Evolutionary conservation across 2,113 vertebrate genomes (phyloP).

Genomic region (Halichoeres trimaculatus): DNA sequence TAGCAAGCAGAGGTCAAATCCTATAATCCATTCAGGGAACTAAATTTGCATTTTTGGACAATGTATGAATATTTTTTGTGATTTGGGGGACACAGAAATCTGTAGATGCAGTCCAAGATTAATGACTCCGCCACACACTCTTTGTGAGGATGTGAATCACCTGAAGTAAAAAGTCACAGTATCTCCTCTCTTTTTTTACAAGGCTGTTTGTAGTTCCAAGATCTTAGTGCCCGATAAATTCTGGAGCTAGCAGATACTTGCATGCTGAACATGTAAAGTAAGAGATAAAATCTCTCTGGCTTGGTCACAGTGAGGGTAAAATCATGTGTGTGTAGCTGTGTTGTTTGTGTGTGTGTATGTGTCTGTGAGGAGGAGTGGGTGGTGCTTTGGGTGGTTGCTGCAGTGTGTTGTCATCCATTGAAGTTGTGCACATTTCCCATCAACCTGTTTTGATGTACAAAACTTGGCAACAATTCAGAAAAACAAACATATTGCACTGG

Average conservation of each 20-base stretch:
- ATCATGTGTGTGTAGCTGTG: conserved; percentile 14
- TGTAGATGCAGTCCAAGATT: conserved; percentile 45
- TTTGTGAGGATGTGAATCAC: conserved; percentile 47
- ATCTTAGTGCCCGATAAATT: conserved; percentile 57
- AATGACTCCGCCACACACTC: conserved; percentile 40
- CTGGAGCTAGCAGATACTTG: conserved; percentile 41
- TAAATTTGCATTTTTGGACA: conserved; percentile 8
- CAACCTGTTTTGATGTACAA: conserved; percentile 24
- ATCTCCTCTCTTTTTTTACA: conserved; percentile 30
- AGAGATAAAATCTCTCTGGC: conserved; percentile 61
- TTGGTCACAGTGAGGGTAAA: conserved; percentile 55
- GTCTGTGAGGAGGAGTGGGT: neutral
- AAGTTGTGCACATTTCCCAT: conserved; percentile 33
- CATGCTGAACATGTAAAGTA: conserved; percentile 49
- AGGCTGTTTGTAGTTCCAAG: conserved; percentile 51
- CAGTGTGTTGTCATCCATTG: conserved; percentile 53
- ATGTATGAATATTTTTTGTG: conserved; percentile 23
- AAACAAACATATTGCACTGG: conserved; percentile 21
- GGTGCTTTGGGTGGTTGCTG: conserved; percentile 34
- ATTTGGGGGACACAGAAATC: conserved; percentile 43
- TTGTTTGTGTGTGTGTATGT: conserved; percentile 12
- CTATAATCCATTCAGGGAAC: conserved; percentile 28
- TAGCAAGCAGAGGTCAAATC: neutral
- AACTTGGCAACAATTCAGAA: conserved; percentile 17
- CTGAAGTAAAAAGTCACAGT: conserved; percentile 47